Evolutionary conservation across 2,797 vertebrate genomes (phyloP).

Genomic region (Ptychobarbus kaznakovi): DNA sequence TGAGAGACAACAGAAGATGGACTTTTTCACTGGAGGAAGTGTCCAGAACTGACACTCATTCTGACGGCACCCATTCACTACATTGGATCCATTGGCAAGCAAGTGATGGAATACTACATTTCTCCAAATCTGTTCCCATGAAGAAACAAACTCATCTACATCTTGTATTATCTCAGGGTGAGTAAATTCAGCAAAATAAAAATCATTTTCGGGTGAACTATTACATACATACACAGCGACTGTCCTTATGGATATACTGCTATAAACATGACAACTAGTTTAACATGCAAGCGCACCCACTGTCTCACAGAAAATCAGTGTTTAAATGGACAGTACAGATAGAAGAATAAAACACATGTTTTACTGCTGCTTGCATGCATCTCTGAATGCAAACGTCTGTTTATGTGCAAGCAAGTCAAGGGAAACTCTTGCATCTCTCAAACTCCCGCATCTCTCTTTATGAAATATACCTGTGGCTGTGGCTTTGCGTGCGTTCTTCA

Average conservation of each 20-base stretch:
- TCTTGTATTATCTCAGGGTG: not conserved
- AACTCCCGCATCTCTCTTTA: not conserved
- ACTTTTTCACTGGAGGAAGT: not conserved
- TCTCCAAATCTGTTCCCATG: not conserved
- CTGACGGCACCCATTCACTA: constrained; percentile 3
- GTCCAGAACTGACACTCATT: not conserved
- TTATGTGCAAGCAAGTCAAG: not conserved
- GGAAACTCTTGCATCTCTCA: not conserved
- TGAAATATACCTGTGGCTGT: constrained; percentile 32
- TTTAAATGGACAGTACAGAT: too few relatives aligned
- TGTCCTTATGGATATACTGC: too few relatives aligned
- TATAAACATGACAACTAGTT: not conserved
- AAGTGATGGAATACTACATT: not conserved
- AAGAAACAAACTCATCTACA: not conserved
- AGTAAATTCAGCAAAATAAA: not conserved
- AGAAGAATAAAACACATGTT: not conserved
- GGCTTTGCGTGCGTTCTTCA: constrained; percentile 55
- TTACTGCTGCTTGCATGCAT: constrained; percentile 1
- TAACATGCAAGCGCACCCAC: too few relatives aligned
- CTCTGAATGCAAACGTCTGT: not conserved
- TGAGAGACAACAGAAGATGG: too few relatives aligned
- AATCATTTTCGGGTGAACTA: not conserved
- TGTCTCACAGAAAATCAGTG: not conserved
- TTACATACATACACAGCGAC: not conserved
- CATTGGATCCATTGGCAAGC: not conserved